Base-by-base conservation (phyloP, 1,140 invertebrate species). In the Sminthurides bifidus region DNA sequence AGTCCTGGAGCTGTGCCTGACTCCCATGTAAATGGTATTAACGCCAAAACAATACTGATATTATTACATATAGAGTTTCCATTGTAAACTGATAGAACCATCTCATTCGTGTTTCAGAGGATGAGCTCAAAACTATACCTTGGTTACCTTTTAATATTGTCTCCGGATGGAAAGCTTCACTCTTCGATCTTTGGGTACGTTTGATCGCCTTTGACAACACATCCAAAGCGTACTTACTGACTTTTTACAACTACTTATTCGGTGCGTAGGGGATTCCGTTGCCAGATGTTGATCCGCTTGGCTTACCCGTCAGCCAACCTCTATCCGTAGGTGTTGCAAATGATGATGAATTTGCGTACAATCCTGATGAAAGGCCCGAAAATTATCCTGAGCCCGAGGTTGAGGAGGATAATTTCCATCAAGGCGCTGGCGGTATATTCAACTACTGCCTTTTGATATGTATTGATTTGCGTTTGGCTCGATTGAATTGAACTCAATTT, bases 171-270 rank as follows among this genome's bases (percentile, higher is more conserved):
- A 41, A 56, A 49, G 37, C 53, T 8, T 12, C 33, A 1, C 27
- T 14, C 14, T 37, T 31, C 53, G 54, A 60, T 40, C 24, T 56
- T 38, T 60, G 58, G 58, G 57, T 58, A 52, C 17, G 0, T 3
- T 21, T 8, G 23, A 15, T 8, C n/a, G 33, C n/a, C 8, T 35
- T 10, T 10, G n/a, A 10, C n/a, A 35, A 35, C 33, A 35, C 33
- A 35, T 35, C n/a, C n/a, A n/a, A 35, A 35, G 8, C n/a, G 8
- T 10, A 10, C n/a, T 26, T 3, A 4, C 3, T 31, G 14, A 23
- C 17, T 2, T 37, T 23, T 2, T 38, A 27, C 6, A 10, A n/a
- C 14, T 31, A 24, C 17, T 21, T 30, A 21, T 33, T 5, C n/a
- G 17, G n/a, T 1, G 26, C 49, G 5, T 24, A 56, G 54, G 55